These are phyloP conservation scores for Yoshiicerus persimilis DNA, from an alignment of 1,140 invertebrate species.

Conservation along the genomic window DNA sequence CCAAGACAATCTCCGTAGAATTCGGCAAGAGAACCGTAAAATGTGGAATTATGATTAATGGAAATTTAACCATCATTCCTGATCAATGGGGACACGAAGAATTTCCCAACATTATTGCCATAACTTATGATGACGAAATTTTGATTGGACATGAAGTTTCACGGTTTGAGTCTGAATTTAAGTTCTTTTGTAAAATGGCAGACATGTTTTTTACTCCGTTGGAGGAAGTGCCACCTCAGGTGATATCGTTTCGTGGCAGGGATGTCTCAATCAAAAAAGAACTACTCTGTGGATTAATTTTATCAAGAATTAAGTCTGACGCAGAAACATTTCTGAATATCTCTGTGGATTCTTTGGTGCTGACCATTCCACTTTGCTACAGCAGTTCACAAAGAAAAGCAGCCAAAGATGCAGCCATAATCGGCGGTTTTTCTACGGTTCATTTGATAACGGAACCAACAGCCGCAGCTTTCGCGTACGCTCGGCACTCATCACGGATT, in stretches of 20 bases:
- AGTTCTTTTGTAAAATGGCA: not conserved
- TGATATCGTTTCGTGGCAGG: not conserved
- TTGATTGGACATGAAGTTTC: not conserved
- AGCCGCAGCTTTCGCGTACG: constrained; percentile 58
- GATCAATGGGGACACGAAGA: not conserved
- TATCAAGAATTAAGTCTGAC: constrained; percentile 53
- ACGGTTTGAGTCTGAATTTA: too few species aligned
- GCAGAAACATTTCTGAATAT: constrained; percentile 56
- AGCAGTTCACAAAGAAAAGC: not conserved
- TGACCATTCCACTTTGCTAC: not conserved
- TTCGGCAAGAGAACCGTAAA: too few species aligned
- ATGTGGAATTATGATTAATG: not conserved
- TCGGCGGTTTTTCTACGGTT: constrained; percentile 54
- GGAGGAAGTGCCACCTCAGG: not conserved
- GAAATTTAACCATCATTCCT: not conserved
- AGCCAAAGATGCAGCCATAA: constrained; percentile 49
- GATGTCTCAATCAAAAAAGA: not conserved
- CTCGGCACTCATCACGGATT: constrained; percentile 22
- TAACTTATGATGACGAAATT: too few species aligned
- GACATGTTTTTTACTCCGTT: not conserved
- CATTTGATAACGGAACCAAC: constrained; percentile 56
- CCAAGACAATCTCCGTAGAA: not conserved
- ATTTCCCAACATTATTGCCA: not conserved
- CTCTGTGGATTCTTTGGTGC: not conserved
- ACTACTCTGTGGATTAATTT: too few species aligned